Base-by-base conservation (phyloP, 2,888 invertebrate genomes). In the Apamea anceps region DNA sequence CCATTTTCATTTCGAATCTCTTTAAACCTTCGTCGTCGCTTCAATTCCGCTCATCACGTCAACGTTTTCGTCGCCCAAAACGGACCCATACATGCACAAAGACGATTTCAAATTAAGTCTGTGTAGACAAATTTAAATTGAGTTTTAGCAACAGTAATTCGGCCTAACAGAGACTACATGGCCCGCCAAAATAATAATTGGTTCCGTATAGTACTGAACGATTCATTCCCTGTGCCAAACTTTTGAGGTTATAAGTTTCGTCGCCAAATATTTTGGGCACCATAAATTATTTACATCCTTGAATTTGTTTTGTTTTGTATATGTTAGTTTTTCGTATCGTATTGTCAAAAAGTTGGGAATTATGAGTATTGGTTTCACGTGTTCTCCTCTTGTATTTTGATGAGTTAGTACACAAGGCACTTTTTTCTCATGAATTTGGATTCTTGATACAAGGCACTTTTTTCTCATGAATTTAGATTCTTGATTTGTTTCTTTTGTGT, bases 101-200 rank as follows among this genome's bases (percentile, higher is more conserved):
- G 91, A 87, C 70, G 72, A 77, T 77, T 84, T 77, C 90, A 89
- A 92, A 93, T 94, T 93, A 94, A 93, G 90, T 91, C 91, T 88
- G 89, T 92, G 93, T 92, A 93, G 93, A 93, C 93, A 93, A 95
- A 95, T 95, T 95, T 93, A 93, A 96, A 95, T 95, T 94, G 94
- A 95, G 93, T 95, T 96, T 93, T 92, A 93, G 93, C 91, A 93
- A 93, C 93, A 92, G 94, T 94, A 93, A 95, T 95, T 95, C 91
- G 89, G 86, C 89, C 89, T 91, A 91, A 91, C 88, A 82, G 80
- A 89, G 91, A 72, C 79, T 92, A 93, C 92, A 91, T 90, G 89
- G 91, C 92, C 91, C 92, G 94, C 93, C 94, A 93, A 95, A 94
- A 95, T 94, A 95, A 95, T 95, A 95, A 96, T 95, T 94, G 93